These are phyloP conservation scores for Malurus cyaneus DNA, from an alignment of 2,113 vertebrate genomes.

Conservation along the genomic window DNA sequence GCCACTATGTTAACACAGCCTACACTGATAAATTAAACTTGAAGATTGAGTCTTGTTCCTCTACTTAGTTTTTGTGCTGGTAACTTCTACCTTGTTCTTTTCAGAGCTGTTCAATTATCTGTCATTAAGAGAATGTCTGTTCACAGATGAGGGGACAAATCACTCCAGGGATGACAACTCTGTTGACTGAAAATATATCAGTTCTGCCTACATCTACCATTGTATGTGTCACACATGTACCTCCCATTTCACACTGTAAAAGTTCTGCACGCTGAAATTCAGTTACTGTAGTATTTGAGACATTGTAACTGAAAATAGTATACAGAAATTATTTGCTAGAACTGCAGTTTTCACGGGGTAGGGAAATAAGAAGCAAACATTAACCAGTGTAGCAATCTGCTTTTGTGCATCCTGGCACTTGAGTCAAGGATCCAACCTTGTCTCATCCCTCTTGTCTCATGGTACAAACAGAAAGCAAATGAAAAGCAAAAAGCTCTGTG, in stretches of 20 bases:
- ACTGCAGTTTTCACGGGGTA: not conserved
- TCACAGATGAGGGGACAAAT: not conserved
- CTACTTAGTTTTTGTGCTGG: not conserved
- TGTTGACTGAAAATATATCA: not conserved
- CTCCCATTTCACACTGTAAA: not conserved
- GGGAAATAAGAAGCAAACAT: not conserved
- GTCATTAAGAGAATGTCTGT: not conserved
- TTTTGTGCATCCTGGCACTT: not conserved
- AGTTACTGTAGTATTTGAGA: not conserved
- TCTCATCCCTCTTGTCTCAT: not conserved
- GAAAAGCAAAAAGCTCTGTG: not conserved
- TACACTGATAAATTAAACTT: not conserved
- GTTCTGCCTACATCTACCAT: not conserved
- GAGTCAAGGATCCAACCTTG: not conserved
- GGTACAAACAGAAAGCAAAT: not conserved
- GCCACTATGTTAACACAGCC: not conserved
- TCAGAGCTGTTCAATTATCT: not conserved
- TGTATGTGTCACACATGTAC: rapidly evolving
- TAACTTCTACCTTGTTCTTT: not conserved
- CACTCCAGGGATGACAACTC: not conserved
- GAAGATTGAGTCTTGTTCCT: not conserved
- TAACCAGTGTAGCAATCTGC: not conserved
- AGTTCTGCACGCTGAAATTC: not conserved
- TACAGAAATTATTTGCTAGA: not conserved
- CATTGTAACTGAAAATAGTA: not conserved